Evolutionary conservation across 2,797 vertebrate genomes (phyloP).

Genomic region (Synaphobranchus kaupii): DNA sequence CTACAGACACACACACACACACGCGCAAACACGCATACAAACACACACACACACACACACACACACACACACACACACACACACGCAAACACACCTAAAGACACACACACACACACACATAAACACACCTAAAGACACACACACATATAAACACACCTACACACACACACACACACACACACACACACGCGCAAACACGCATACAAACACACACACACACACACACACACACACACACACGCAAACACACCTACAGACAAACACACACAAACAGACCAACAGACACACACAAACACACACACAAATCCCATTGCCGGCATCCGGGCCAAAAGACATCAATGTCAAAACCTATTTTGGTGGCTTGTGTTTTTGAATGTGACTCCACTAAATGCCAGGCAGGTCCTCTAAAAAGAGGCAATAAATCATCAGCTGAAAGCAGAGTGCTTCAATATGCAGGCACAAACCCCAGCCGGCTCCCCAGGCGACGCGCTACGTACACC

Average conservation of each 20-base stretch:
- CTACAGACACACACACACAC: conserved; percentile 19
- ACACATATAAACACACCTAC: not conserved
- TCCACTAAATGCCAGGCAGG: conserved; percentile 69
- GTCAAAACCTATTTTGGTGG: conserved; percentile 53
- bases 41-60: not conserved
- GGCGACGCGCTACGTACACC: conserved; percentile 61
- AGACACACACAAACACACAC: conserved; percentile 32
- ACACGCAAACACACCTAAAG: not conserved
- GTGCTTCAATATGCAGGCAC: conserved; percentile 62
- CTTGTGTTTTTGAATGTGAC: conserved; percentile 58
- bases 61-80: not conserved
- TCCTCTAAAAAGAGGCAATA: conserved; percentile 69
- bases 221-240: not conserved
- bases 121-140: conserved; percentile 21
- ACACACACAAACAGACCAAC: not conserved
- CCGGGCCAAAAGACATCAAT: conserved; percentile 40
- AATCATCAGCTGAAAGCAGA: conserved; percentile 74
- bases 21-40: not conserved
- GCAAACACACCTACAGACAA: not conserved
- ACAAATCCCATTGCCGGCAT: conserved; percentile 32
- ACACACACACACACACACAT: not conserved
- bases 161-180: not conserved
- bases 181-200: conserved; percentile 7
- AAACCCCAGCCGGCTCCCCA: conserved; percentile 70
- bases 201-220: conserved; percentile 17